Evolutionary conservation across 2,797 vertebrate species (phyloP).

Genomic region (Steatocranus sp.): DNA sequence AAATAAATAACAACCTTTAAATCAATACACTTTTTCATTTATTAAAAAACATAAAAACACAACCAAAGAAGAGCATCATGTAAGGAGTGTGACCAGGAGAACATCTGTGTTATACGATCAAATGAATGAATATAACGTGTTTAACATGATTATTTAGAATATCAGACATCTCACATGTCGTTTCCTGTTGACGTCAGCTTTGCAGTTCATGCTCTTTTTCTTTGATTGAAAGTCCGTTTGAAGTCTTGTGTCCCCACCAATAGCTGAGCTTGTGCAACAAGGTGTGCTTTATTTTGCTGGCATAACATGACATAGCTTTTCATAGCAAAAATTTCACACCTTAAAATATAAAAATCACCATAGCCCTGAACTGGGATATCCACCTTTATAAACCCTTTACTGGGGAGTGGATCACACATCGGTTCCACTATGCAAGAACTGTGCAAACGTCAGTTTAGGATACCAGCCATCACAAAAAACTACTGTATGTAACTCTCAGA

Average conservation of each 20-base stretch:
- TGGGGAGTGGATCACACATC: neutral
- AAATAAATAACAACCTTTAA: neutral
- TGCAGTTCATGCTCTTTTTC: neutral
- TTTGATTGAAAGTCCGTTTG: neutral
- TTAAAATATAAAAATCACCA: slow-evolving; percentile 1
- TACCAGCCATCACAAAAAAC: slow-evolving; percentile 17
- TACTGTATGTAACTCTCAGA: slow-evolving; percentile 13
- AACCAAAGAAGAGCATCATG: neutral
- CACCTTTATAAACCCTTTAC: neutral
- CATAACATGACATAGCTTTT: neutral
- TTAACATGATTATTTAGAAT: neutral
- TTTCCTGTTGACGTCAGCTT: neutral
- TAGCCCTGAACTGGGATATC: neutral
- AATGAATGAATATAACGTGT: neutral
- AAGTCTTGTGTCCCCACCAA: neutral
- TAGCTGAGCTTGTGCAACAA: neutral
- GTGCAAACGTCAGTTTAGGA: slow-evolving; percentile 17
- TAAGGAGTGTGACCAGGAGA: neutral
- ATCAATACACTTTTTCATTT: neutral
- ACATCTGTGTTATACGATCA: neutral
- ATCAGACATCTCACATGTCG: neutral
- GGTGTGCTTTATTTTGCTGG: neutral
- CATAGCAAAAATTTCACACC: neutral
- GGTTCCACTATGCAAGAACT: slow-evolving; percentile 17
- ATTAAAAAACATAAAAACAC: neutral